A percentile compares a stretch with the other conserved stretches of the same genome.
These are phyloP conservation scores for Abrostola triplasia DNA, from an alignment of 2,888 invertebrate genomes.

Conservation along the genomic window DNA sequence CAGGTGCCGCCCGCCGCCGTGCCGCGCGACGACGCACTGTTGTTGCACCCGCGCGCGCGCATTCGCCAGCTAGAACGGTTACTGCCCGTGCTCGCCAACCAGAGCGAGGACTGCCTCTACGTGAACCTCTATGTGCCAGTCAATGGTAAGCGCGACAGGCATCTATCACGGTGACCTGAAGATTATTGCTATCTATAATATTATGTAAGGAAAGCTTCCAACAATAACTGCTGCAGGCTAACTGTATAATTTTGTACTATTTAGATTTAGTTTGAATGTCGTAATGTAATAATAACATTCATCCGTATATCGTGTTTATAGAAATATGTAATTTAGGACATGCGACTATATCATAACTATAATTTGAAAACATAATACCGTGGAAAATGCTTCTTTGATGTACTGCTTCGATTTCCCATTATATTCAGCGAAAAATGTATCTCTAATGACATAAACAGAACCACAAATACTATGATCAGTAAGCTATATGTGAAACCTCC, in stretches of 20 bases:
- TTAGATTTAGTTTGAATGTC: too few relatives aligned
- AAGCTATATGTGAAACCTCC: conserved; percentile 27
- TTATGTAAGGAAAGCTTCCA: too few relatives aligned
- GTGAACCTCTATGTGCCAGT: conserved; percentile 98
- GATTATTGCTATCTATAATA: neutral
- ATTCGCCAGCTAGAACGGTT: conserved; percentile 95
- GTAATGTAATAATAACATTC: too few relatives aligned
- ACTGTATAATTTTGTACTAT: too few relatives aligned
- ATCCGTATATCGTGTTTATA: too few relatives aligned
- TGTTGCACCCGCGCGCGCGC: conserved; percentile 94
- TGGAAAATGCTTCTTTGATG: too few relatives aligned
- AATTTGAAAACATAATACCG: too few relatives aligned
- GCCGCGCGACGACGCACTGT: conserved; percentile 89
- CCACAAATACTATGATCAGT: conserved; percentile 29
- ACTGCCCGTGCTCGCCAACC: conserved; percentile 94
- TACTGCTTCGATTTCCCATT: conserved; percentile 25
- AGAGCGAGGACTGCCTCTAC: conserved; percentile 99
- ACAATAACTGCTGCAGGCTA: too few relatives aligned
- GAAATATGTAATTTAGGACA: too few relatives aligned
- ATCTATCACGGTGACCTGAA: neutral
- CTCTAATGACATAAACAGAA: conserved; percentile 37
- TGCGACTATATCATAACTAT: too few relatives aligned
- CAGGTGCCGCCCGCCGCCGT: conserved; percentile 90
- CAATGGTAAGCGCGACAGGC: conserved; percentile 69
- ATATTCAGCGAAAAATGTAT: conserved; percentile 36